Percentiles rank a stretch among this genome's conserved stretches.
Conservation (phyloP, 1,140 invertebrate genomes). For the Microplitis demolitor region DNA sequence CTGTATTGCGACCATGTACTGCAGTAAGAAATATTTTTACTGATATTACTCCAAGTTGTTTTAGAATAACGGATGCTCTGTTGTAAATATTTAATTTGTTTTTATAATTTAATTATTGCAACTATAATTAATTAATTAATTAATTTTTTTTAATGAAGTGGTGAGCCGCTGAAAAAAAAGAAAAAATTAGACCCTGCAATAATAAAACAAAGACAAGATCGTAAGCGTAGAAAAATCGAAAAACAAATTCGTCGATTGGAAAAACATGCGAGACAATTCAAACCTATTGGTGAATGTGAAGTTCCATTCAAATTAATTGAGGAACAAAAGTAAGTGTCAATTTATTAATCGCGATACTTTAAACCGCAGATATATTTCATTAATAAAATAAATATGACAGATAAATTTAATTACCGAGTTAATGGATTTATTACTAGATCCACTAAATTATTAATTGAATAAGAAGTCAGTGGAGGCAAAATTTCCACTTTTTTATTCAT, state of each 20-base stretch:
- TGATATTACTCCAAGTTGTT: slow-evolving; percentile 34
- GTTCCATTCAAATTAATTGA: slow-evolving; percentile 70
- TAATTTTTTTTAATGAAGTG: slow-evolving; percentile 47
- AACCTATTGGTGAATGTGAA: slow-evolving; percentile 83
- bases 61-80: slow-evolving; percentile 37
- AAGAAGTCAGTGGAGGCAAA: no score
- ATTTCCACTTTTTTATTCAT: no score
- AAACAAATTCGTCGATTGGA: slow-evolving; percentile 81
- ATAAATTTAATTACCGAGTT: no score
- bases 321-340: slow-evolving; percentile 65
- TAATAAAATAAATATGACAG: no score
- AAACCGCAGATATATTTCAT: background rate
- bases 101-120: background rate
- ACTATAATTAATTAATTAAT: background rate
- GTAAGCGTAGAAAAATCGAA: slow-evolving; percentile 78
- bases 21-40: slow-evolving; percentile 37
- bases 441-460: no score
- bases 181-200: slow-evolving; percentile 82
- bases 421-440: no score
- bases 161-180: slow-evolving; percentile 87
- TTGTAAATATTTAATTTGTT: slow-evolving; percentile 37
- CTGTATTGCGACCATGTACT: background rate
- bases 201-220: slow-evolving; percentile 77
- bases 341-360: background rate
- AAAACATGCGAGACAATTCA: slow-evolving; percentile 76